These are phyloP conservation scores for Megastigmus dorsalis DNA, from an alignment of 2,888 invertebrate species.

Conservation along the genomic window DNA sequence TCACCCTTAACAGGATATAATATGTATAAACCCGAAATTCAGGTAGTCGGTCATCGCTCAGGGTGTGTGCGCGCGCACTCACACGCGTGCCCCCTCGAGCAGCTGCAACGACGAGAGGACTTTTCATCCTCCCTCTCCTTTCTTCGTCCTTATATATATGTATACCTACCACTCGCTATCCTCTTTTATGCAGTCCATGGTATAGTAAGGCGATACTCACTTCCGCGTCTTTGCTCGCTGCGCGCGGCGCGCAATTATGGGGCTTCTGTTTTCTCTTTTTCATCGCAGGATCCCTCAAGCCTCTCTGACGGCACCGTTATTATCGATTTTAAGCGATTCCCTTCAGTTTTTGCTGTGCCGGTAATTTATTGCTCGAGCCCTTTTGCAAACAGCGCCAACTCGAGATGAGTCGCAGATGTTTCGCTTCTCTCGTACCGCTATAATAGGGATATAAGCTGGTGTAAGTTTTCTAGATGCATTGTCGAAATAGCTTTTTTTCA, in stretches of 20 bases:
- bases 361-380: not conserved
- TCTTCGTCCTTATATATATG: constrained; percentile 38
- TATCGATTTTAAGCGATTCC: constrained; percentile 34
- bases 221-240: constrained; percentile 62
- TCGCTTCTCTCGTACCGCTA: too few species aligned
- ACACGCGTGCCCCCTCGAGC: constrained; percentile 66
- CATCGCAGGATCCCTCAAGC: constrained; percentile 30
- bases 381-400: constrained; percentile 13
- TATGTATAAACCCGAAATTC: constrained; percentile 43
- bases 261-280: constrained; percentile 30
- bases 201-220: constrained; percentile 62
- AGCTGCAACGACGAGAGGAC: constrained; percentile 63
- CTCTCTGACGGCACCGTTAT: constrained; percentile 56
- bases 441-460: too few species aligned
- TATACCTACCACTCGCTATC: too few species aligned
- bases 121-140: constrained; percentile 49
- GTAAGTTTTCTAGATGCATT: too few species aligned
- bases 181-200: too few species aligned
- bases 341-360: not conserved
- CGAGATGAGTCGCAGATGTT: not conserved
- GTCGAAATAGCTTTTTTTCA: too few species aligned
- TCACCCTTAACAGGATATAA: not conserved
- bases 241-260: constrained; percentile 57
- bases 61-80: constrained; percentile 11
- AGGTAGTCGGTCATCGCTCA: constrained; percentile 58